Percentiles rank a stretch among this genome's conserved stretches.
phyloP scores from a whole-genome alignment of 2,797 vertebrate species.

The Sebastes taczanowskii region DNA sequence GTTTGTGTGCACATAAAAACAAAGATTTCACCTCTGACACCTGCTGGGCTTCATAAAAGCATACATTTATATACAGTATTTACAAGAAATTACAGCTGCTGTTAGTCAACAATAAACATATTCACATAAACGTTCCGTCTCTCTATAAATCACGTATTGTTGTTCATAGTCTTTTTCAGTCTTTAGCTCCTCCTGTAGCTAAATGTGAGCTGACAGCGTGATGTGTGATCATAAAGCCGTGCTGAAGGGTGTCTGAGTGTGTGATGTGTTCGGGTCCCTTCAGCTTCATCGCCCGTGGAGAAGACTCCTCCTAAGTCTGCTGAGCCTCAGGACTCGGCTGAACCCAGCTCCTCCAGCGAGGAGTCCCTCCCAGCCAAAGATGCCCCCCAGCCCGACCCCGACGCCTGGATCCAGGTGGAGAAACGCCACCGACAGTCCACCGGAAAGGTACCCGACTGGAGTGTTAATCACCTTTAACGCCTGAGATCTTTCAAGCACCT shows the following conservation, averaged over 20 bases:
- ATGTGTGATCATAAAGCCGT: neutral
- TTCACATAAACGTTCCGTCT: neutral
- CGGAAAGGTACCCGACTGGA: conserved; percentile 79
- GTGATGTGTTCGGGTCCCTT: neutral
- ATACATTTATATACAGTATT: neutral
- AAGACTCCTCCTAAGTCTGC: conserved; percentile 21
- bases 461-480: neutral
- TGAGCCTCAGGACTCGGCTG: conserved; percentile 23
- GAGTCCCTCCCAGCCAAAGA: conserved; percentile 5
- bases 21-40: neutral
- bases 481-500: no score
- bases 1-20: neutral
- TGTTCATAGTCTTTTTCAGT: neutral
- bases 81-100: neutral
- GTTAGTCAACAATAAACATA: neutral
- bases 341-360: conserved; percentile 35
- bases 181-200: neutral
- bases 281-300: conserved; percentile 58
- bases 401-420: conserved; percentile 92
- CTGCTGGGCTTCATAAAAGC: neutral
- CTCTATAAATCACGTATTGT: neutral
- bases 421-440: conserved; percentile 83
- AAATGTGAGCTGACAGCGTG: neutral
- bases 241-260: neutral
- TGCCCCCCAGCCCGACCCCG: conserved; percentile 82